Evolutionary conservation across 2,797 vertebrate genomes (phyloP), one percentile per base, ranked within the genome.

Genomic region (Chaetodon trifasciatus): DNA sequence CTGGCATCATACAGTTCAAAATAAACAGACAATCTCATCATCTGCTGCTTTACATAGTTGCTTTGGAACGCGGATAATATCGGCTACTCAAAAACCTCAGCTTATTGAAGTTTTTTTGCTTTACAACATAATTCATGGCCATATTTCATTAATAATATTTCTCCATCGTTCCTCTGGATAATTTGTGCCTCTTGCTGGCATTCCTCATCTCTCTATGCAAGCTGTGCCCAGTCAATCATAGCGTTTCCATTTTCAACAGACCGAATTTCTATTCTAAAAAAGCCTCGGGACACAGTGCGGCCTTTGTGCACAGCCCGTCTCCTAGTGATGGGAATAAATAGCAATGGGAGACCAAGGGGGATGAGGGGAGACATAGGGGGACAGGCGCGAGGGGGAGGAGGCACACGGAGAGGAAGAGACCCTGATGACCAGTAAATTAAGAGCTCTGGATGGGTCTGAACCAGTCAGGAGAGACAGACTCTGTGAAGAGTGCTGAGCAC

Each of bases 291-390:
- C 91, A 94, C 91, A 94, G 91, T 86, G 93, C 63, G 56, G 89
- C 90, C 93, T 94, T 94, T 94, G 93, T 94, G 90, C 88, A 66
- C 78, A 53, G 87, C 60, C 87, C 70, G 91, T 94, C 86, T 93
- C 92, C 91, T 89, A 90, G 93, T 82, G 91, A 93, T 92, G 91
- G 87, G 91, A 91, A 92, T 93, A 94, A 93, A 94, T 92, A 94
- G 93, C 91, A 88, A 81, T 74, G 82, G 76, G 87, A 91, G 89
- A 82, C 86, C 79, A 44, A 82, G 82, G 85, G 86, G 81, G 87
- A 90, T 78, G 85, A 87, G 60, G 86, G 86, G 84, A 88, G 86
- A 79, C 82, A 66, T 78, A 76, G 75, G 64, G 74, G 78, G 90
- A 78, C 80, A 85, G 88, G 78, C 67, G 64, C 5, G 56, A 74